These are phyloP conservation scores for Egretta garzetta DNA, from an alignment of 2,113 vertebrate genomes.

Conservation along the genomic window DNA sequence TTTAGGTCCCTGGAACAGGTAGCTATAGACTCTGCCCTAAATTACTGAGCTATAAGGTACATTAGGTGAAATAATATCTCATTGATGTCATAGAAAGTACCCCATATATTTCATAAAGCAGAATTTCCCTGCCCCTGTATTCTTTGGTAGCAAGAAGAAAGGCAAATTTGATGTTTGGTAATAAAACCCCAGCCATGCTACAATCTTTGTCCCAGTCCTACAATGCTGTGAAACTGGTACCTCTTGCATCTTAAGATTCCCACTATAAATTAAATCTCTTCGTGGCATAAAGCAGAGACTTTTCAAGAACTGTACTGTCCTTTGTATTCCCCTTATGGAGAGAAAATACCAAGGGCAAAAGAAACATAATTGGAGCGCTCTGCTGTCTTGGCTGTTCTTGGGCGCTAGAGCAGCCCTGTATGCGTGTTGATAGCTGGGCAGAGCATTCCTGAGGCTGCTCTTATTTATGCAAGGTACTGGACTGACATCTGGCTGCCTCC, in stretches of 20 bases:
- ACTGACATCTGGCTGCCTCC: constrained; percentile 47
- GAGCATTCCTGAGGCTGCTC: neutral
- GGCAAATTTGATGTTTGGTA: neutral
- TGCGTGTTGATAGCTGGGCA: neutral
- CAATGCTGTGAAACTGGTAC: neutral
- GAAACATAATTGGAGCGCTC: neutral
- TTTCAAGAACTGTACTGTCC: neutral
- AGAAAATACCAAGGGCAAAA: neutral
- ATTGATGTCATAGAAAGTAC: neutral
- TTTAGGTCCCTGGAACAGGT: neutral
- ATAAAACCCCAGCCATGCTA: neutral
- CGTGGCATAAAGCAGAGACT: neutral
- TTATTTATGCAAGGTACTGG: neutral
- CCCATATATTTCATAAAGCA: neutral
- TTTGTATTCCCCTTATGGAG: neutral
- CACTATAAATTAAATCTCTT: neutral
- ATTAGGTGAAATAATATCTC: neutral
- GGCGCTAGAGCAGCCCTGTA: neutral
- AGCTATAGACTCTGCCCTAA: neutral
- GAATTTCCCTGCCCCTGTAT: neutral
- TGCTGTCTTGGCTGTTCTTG: neutral
- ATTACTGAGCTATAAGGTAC: neutral
- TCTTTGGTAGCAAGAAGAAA: neutral
- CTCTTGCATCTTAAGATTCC: neutral
- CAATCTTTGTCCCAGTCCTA: neutral